Evolutionary conservation across 2,113 vertebrate species (phyloP).

Genomic region (Saguinus imperator): DNA sequence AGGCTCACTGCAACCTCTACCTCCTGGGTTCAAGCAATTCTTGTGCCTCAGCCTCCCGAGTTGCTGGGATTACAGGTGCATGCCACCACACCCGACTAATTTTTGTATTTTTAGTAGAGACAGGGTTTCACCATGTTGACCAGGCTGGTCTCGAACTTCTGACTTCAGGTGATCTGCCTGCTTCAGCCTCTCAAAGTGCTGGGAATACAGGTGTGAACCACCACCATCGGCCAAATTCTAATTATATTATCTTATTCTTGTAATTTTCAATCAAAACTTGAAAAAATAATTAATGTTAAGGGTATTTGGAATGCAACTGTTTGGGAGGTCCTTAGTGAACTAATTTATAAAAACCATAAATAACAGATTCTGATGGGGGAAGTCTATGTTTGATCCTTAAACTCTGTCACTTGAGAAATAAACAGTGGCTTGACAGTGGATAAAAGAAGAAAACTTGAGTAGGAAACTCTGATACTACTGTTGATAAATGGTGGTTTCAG

Average conservation of each 20-base stretch:
- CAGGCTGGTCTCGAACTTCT: too few species aligned
- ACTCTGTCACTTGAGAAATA: constrained; percentile 68
- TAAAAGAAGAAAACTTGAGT: constrained; percentile 77
- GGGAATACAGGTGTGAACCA: too few species aligned
- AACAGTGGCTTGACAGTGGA: constrained; percentile 71
- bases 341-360: constrained; percentile 57
- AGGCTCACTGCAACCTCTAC: too few species aligned
- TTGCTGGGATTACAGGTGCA: too few species aligned
- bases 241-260: neutral
- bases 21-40: too few species aligned
- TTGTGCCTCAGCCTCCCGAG: too few species aligned
- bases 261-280: neutral
- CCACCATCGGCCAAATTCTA: neutral
- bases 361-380: neutral
- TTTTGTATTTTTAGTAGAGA: too few species aligned
- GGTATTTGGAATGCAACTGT: neutral
- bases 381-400: constrained; percentile 67
- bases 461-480: constrained; percentile 63
- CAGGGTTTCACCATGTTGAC: too few species aligned
- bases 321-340: neutral
- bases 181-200: too few species aligned
- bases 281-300: neutral
- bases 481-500: constrained; percentile 57
- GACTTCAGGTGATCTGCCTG: too few species aligned
- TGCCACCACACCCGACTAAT: too few species aligned